phyloP scores from a whole-genome alignment of 92 coral and sea anemone species.

The Epizoanthus fatuus region DNA sequence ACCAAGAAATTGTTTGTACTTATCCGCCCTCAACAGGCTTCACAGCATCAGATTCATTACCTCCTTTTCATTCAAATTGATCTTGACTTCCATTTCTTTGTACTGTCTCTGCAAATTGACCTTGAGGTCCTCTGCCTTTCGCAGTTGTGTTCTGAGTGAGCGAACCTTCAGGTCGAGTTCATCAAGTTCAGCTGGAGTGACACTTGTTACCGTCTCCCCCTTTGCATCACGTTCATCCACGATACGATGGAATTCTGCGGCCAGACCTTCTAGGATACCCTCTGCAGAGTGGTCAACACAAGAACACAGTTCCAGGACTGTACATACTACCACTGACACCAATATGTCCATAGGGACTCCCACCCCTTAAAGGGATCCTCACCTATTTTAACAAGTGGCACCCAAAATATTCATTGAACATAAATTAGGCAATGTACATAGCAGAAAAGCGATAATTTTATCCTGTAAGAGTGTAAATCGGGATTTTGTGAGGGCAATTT shows the following conservation, averaged over 20 bases:
- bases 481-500: too few species aligned
- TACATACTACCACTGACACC: background rate
- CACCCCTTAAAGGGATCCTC: too few species aligned
- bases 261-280: conserved; percentile 89
- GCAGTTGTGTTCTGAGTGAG: conserved; percentile 92
- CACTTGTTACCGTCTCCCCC: conserved; percentile 72
- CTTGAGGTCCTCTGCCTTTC: conserved; percentile 88
- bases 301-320: background rate
- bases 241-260: conserved; percentile 83
- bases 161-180: conserved; percentile 97
- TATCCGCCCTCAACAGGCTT: background rate
- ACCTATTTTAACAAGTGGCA: too few species aligned
- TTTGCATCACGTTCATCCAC: conserved; percentile 96
- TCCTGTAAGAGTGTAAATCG: too few species aligned
- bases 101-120: conserved; percentile 81
- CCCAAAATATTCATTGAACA: too few species aligned
- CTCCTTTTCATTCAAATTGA: conserved; percentile 82
- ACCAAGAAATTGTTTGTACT: too few species aligned
- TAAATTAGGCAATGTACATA: too few species aligned
- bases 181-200: conserved; percentile 83
- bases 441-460: too few species aligned
- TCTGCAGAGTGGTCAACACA: conserved; percentile 49
- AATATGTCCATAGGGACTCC: too few species aligned
- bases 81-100: conserved; percentile 91
- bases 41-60: conserved; percentile 47